Evolutionary conservation across 2,113 vertebrate species (phyloP).

Genomic region (Himantopus leucocephalus): DNA sequence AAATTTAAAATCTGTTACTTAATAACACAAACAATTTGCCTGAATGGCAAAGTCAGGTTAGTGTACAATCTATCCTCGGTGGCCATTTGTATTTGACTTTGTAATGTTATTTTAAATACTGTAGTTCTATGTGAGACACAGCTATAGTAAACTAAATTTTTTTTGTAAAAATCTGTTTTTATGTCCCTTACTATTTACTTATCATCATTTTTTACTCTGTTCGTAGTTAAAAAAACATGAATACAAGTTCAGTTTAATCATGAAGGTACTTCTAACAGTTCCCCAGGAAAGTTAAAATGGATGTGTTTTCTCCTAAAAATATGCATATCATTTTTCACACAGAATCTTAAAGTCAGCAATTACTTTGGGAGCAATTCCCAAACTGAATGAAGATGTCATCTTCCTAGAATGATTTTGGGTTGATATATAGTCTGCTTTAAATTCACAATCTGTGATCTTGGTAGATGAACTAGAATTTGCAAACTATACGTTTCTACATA

Average conservation of each 20-base stretch:
- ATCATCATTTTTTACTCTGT: neutral
- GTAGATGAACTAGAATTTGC: neutral
- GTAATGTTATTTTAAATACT: neutral
- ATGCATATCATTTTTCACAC: neutral
- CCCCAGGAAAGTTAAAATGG: neutral
- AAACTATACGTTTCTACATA: neutral
- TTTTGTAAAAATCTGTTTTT: neutral
- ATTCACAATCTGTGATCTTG: conserved; percentile 29
- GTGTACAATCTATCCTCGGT: neutral
- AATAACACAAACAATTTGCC: neutral
- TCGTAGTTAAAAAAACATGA: neutral
- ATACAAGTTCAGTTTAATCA: neutral
- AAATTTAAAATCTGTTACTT: neutral
- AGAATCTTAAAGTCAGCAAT: conserved; percentile 1
- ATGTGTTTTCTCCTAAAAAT: neutral
- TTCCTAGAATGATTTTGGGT: conserved; percentile 12
- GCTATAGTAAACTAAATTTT: neutral
- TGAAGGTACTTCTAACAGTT: neutral
- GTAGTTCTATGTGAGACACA: neutral
- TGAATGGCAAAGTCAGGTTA: neutral
- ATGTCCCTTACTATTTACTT: neutral
- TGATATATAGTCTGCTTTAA: conserved; percentile 34
- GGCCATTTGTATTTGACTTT: neutral
- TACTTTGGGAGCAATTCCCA: neutral
- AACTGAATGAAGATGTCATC: conserved; percentile 3